A percentile compares a stretch with the other conserved stretches of the same genome.
Evolutionary conservation across 2,797 vertebrate species (phyloP).

Genomic region (Notoglanidium macrostoma): DNA sequence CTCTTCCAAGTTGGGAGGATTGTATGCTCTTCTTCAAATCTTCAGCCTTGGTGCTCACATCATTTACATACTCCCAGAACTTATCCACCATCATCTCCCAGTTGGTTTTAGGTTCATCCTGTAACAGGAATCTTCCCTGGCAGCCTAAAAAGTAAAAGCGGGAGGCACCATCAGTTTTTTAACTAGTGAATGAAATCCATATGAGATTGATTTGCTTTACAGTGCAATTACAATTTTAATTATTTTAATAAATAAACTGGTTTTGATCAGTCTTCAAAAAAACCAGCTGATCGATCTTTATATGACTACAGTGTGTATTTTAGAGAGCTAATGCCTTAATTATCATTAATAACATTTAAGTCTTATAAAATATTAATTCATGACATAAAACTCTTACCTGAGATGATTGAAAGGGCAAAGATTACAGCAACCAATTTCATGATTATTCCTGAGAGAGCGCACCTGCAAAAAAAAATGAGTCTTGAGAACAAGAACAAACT

Average conservation of each 20-base stretch:
- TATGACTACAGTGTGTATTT: background rate
- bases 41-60: slow-evolving; percentile 65
- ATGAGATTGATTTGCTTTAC: background rate
- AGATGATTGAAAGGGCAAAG: slow-evolving; percentile 67
- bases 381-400: slow-evolving; percentile 65
- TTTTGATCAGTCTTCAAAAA: background rate
- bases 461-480: slow-evolving; percentile 55
- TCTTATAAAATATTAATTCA: background rate
- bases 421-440: slow-evolving; percentile 74
- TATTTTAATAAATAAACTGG: background rate
- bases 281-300: background rate
- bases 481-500: background rate
- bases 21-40: slow-evolving; percentile 65
- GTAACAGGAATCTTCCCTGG: slow-evolving; percentile 57
- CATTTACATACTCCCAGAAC: slow-evolving; percentile 71
- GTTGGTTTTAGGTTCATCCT: slow-evolving; percentile 40
- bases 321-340: background rate
- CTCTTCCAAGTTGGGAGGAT: slow-evolving; percentile 69
- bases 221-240: background rate
- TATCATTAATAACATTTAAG: background rate
- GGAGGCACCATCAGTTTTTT: background rate
- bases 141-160: slow-evolving; percentile 63
- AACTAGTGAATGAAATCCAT: background rate
- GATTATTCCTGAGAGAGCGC: slow-evolving; percentile 55
- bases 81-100: slow-evolving; percentile 71